These are phyloP conservation scores for Oligia latruncula DNA, from an alignment of 2,888 invertebrate species.

Conservation along the genomic window DNA sequence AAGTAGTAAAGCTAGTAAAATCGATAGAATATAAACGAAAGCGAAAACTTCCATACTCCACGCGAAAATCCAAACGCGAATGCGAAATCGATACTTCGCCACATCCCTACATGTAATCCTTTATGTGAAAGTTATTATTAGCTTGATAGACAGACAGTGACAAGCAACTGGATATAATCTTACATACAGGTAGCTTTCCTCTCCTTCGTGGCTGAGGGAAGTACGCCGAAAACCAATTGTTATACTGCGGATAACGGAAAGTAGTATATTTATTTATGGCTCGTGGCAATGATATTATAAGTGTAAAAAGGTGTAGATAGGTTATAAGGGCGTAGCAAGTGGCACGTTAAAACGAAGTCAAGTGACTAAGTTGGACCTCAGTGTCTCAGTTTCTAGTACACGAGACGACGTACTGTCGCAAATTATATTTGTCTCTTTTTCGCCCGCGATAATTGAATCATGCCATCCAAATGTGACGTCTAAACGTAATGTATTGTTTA, in stretches of 20 bases:
- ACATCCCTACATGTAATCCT: conserved; percentile 46
- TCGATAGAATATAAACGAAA: neutral
- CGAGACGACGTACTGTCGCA: too few relatives aligned
- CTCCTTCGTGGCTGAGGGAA: conserved; percentile 5
- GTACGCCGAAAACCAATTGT: neutral
- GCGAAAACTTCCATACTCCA: neutral
- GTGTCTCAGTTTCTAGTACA: too few relatives aligned
- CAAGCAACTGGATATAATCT: conserved; percentile 45
- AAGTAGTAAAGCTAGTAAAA: neutral
- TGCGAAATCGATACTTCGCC: neutral
- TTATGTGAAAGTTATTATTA: conserved; percentile 49
- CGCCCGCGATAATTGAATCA: too few relatives aligned
- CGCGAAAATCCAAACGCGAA: neutral
- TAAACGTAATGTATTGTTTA: too few relatives aligned
- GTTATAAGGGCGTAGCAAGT: too few relatives aligned
- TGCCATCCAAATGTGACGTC: too few relatives aligned
- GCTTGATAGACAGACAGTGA: conserved; percentile 38
- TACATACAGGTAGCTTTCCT: conserved; percentile 45
- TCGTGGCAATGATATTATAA: too few relatives aligned
- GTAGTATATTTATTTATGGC: neutral
- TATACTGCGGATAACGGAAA: neutral
- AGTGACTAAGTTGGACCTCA: too few relatives aligned
- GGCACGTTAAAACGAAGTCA: too few relatives aligned
- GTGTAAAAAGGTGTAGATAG: too few relatives aligned
- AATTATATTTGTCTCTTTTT: too few relatives aligned